These are phyloP conservation scores for Auanema freiburgensis DNA, from an alignment of 2,888 invertebrate genomes.

Conservation along the genomic window DNA sequence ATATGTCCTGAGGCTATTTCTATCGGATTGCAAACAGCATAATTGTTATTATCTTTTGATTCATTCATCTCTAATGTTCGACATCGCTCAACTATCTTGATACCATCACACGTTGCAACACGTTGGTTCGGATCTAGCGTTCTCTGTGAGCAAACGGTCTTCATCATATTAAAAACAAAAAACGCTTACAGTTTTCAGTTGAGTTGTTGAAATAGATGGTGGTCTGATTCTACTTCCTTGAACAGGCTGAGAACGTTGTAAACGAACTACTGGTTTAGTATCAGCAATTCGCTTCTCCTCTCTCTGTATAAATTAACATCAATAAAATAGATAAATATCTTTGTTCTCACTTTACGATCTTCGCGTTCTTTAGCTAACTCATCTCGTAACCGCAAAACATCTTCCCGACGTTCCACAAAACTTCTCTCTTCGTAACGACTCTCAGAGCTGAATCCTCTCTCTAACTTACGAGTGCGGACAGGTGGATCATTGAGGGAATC, in stretches of 20 bases:
- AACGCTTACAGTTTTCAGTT: not conserved
- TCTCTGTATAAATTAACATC: slow-evolving; percentile 2
- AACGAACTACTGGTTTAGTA: slow-evolving; percentile 5
- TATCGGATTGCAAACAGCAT: slow-evolving; percentile 1
- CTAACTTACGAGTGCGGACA: slow-evolving; percentile 10
- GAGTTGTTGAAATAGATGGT: slow-evolving; percentile 17
- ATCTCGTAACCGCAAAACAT: slow-evolving; percentile 1
- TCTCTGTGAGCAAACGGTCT: no score
- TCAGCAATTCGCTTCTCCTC: slow-evolving; percentile 15
- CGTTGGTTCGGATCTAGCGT: no score
- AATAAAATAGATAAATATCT: not conserved
- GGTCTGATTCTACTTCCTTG: slow-evolving; percentile 27
- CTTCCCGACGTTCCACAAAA: slow-evolving; percentile 5
- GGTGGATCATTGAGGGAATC: slow-evolving; percentile 2
- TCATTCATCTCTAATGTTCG: no score
- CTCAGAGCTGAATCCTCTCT: slow-evolving; percentile 15
- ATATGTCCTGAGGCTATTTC: not conserved
- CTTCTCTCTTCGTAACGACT: slow-evolving; percentile 12
- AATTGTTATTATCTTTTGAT: not conserved
- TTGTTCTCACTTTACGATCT: slow-evolving; percentile 12
- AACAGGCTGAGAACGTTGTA: slow-evolving; percentile 39
- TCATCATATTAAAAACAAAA: no score
- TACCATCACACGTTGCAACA: no score
- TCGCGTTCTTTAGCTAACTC: slow-evolving; percentile 9
- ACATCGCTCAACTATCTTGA: no score